phyloP scores from a whole-genome alignment of 1,140 invertebrate genomes.

The Magallana angulata region DNA sequence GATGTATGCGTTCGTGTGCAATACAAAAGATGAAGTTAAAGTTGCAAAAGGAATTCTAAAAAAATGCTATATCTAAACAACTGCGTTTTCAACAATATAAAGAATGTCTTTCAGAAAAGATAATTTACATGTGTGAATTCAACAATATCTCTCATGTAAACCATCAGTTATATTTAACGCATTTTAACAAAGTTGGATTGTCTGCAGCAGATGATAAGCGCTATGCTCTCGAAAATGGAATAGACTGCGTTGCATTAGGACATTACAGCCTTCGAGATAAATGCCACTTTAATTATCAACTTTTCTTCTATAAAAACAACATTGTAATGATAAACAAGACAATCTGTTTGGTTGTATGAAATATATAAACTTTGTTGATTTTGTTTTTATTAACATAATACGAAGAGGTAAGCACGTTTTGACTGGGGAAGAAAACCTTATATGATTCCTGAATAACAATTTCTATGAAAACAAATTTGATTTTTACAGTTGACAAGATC shows the following conservation, averaged over 20 bases:
- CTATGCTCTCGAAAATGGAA: slow-evolving; percentile 42
- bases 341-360: background rate
- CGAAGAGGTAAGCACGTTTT: background rate
- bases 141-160: background rate
- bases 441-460: background rate
- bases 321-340: background rate
- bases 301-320: background rate
- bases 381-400: background rate
- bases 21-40: slow-evolving; percentile 30
- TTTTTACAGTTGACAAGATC: background rate
- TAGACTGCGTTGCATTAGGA: slow-evolving; percentile 41
- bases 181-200: slow-evolving; percentile 46
- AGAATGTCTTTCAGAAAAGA: slow-evolving; percentile 36
- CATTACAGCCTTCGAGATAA: slow-evolving; percentile 12
- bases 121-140: slow-evolving; percentile 43
- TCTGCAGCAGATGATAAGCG: slow-evolving; percentile 48
- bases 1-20: slow-evolving; percentile 40
- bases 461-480: background rate
- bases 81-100: slow-evolving; percentile 39
- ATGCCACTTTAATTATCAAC: background rate
- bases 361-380: background rate
- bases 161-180: slow-evolving; percentile 41
- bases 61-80: slow-evolving; percentile 39
- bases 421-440: background rate
- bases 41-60: slow-evolving; percentile 36